phyloP scores from a whole-genome alignment of 2,888 invertebrate genomes.

The Hyposoter dolosus region DNA sequence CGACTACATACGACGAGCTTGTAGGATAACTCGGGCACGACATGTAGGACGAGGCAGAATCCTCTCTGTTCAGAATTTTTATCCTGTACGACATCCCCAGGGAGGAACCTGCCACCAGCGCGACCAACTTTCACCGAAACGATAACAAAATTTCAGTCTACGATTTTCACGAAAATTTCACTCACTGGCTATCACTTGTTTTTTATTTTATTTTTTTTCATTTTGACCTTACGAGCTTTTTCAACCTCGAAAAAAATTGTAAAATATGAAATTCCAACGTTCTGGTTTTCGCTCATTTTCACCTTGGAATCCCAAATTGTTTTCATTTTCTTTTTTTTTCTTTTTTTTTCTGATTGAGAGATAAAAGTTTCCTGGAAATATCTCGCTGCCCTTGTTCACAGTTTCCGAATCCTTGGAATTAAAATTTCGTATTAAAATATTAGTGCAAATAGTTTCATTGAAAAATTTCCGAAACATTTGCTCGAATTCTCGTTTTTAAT shows the following conservation, averaged over 20 bases:
- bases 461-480: background rate
- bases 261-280: background rate
- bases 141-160: conserved; percentile 16
- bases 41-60: conserved; percentile 51
- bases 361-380: background rate
- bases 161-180: conserved; percentile 48
- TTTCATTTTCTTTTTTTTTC: background rate
- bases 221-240: background rate
- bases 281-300: background rate
- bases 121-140: conserved; percentile 24
- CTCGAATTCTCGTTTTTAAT: background rate
- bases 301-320: background rate
- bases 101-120: conserved; percentile 41
- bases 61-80: conserved; percentile 45
- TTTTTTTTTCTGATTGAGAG: background rate
- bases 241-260: background rate
- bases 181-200: conserved; percentile 2
- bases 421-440: background rate
- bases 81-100: conserved; percentile 52
- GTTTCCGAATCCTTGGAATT: background rate
- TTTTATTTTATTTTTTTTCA: background rate
- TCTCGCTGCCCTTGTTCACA: background rate
- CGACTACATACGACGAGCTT: background rate
- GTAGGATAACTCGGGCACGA: conserved; percentile 7
- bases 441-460: background rate